Percentiles rank a stretch among this genome's conserved stretches.
Evolutionary conservation across 2,113 vertebrate genomes (phyloP).

Genomic region (Arizona elegans): DNA sequence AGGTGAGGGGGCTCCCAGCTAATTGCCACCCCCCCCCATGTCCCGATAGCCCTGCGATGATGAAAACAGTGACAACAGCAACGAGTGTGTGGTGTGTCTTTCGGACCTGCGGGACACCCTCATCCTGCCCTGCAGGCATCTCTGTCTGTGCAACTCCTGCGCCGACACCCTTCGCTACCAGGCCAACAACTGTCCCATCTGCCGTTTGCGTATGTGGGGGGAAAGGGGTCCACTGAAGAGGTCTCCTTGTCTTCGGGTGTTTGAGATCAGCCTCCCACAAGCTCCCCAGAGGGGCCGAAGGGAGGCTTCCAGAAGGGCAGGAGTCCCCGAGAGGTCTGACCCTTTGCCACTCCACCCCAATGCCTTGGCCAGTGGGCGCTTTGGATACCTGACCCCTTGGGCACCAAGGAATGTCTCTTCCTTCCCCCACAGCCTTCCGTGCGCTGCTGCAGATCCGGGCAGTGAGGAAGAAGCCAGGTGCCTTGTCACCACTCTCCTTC

Average conservation of each 20-base stretch:
- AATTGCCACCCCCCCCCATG: background rate
- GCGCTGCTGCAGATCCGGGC: conserved; percentile 97
- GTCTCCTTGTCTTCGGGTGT: background rate
- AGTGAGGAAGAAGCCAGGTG: conserved; percentile 92
- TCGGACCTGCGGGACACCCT: conserved; percentile 92
- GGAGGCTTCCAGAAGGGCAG: background rate
- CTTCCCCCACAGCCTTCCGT: conserved; percentile 82
- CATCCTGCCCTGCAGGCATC: conserved; percentile 91
- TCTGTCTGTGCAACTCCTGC: conserved; percentile 93
- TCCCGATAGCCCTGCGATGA: conserved; percentile 85
- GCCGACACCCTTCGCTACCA: conserved; percentile 95
- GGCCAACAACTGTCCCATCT: conserved; percentile 98
- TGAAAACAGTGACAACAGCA: conserved; percentile 97
- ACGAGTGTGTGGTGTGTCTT: conserved; percentile 94
- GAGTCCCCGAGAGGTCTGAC: too few relatives aligned
- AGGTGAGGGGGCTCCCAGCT: background rate
- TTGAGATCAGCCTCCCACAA: background rate
- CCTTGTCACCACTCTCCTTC: conserved; percentile 92
- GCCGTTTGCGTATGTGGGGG: conserved; percentile 86
- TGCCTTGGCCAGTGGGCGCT: background rate
- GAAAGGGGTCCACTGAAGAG: background rate
- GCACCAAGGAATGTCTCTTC: background rate
- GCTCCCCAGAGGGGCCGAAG: background rate
- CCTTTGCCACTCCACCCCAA: background rate
- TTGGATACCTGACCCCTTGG: background rate